A percentile compares a stretch with the other conserved stretches of the same genome.
Conservation (phyloP, 2,888 invertebrate species). For the Amorpha juglandis region DNA sequence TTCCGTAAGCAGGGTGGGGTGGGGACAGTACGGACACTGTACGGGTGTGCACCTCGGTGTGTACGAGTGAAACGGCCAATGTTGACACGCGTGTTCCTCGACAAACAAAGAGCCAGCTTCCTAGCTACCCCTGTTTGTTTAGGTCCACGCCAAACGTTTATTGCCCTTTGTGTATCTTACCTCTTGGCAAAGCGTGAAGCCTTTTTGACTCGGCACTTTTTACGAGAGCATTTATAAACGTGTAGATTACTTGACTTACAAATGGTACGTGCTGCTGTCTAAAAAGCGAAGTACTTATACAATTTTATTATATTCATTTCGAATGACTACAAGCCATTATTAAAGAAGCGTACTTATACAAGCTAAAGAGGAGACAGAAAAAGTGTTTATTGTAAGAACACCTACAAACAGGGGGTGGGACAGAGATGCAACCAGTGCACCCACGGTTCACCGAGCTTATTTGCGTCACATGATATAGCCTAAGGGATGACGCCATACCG, state of each 20-base stretch:
- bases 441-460: too few relatives aligned
- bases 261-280: slow-evolving; percentile 42
- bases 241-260: slow-evolving; percentile 63
- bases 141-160: slow-evolving; percentile 81
- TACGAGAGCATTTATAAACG: slow-evolving; percentile 76
- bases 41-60: slow-evolving; percentile 31
- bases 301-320: background rate
- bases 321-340: slow-evolving; percentile 35
- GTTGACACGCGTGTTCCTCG: slow-evolving; percentile 81
- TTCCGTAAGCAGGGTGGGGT: slow-evolving; percentile 46
- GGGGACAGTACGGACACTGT: slow-evolving; percentile 17
- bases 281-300: slow-evolving; percentile 19
- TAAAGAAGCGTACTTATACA: slow-evolving; percentile 48
- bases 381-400: too few relatives aligned
- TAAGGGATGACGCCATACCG: too few relatives aligned
- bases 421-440: too few relatives aligned
- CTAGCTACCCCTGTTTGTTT: slow-evolving; percentile 84
- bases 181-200: slow-evolving; percentile 79
- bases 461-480: too few relatives aligned
- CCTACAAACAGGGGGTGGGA: too few relatives aligned
- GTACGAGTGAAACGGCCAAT: slow-evolving; percentile 54
- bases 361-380: too few relatives aligned
- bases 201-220: slow-evolving; percentile 83
- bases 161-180: slow-evolving; percentile 81
- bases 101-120: slow-evolving; percentile 82